Conservation (phyloP, 2,113 vertebrate genomes). For the Numenius arquata region DNA sequence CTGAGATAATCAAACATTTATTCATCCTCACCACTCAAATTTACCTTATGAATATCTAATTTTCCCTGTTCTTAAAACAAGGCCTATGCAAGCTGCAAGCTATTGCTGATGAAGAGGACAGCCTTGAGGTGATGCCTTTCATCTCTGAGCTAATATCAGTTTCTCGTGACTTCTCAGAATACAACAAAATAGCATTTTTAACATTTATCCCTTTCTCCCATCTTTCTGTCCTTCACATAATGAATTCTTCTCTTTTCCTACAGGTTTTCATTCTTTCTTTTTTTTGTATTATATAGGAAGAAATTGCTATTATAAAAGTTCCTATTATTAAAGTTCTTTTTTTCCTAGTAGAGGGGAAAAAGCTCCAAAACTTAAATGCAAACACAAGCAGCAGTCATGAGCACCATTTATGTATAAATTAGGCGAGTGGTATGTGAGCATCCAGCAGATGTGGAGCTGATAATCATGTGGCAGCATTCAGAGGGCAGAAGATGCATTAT, state of each 20-base stretch:
- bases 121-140: neutral
- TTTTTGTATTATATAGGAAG: neutral
- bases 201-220: neutral
- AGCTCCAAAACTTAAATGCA: neutral
- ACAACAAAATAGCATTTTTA: neutral
- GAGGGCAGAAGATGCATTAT: neutral
- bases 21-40: neutral
- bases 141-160: neutral
- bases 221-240: neutral
- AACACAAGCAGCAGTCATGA: neutral
- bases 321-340: neutral
- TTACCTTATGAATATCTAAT: neutral
- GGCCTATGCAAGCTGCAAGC: neutral
- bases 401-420: neutral
- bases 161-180: neutral
- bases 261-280: neutral
- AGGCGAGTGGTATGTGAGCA: neutral
- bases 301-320: neutral
- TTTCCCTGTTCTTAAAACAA: neutral
- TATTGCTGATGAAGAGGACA: neutral
- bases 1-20: neutral
- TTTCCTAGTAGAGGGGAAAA: neutral
- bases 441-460: neutral
- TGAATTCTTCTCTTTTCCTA: neutral
- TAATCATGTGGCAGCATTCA: neutral